phyloP scores from a whole-genome alignment of 2,797 vertebrate species.

The Anas bernieri region DNA sequence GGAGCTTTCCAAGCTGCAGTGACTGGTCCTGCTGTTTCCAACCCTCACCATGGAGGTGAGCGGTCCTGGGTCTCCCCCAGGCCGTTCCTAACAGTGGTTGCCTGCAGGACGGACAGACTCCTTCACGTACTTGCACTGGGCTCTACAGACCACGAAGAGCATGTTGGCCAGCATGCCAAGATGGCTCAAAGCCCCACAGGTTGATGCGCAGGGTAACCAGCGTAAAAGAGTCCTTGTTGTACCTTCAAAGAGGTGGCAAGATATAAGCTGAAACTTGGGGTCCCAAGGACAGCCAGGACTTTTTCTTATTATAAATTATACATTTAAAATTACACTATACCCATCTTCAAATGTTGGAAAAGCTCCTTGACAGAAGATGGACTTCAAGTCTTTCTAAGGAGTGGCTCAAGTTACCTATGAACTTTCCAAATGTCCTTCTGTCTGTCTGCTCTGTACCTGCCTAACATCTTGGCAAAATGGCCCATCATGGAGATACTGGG shows the following conservation, averaged over 20 bases:
- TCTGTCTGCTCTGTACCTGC: not conserved
- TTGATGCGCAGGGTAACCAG: accelerated
- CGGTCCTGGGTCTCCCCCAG: not conserved
- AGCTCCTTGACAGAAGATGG: not conserved
- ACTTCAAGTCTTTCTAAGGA: not conserved
- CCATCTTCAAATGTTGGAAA: not conserved
- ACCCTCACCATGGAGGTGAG: not conserved
- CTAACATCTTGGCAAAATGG: not conserved
- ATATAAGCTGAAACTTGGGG: not conserved
- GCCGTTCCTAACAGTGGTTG: not conserved
- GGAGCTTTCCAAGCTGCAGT: not conserved
- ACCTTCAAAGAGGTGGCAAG: not conserved
- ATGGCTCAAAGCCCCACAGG: not conserved
- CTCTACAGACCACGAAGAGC: not conserved
- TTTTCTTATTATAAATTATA: not conserved
- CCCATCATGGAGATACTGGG: accelerated
- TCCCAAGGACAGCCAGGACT: not conserved
- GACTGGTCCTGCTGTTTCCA: not conserved
- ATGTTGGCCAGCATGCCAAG: accelerated
- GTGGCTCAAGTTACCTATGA: not conserved
- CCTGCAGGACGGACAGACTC: not conserved
- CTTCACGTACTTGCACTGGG: accelerated
- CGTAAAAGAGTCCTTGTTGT: not conserved
- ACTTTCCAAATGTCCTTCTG: not conserved
- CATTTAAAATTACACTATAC: not conserved